phyloP scores from a whole-genome alignment of 1,140 invertebrate genomes.

The Megathymus violae region DNA sequence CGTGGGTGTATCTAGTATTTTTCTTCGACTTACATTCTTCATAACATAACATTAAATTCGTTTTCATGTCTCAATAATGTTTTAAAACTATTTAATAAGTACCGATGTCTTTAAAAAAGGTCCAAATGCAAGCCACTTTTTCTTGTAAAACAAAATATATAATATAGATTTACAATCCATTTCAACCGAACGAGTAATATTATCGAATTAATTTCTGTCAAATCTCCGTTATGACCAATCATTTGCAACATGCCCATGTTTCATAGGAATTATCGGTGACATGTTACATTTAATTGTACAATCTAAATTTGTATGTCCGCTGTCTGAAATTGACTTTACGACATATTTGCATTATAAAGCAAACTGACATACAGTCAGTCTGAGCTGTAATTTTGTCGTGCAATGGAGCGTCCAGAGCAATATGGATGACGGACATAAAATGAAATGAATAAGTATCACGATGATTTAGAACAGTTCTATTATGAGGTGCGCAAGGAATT shows the following conservation, averaged over 20 bases:
- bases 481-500: constrained; percentile 28
- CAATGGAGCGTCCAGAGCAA: constrained; percentile 66
- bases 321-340: constrained; percentile 59
- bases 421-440: constrained; percentile 58
- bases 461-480: constrained; percentile 59
- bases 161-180: too few species aligned
- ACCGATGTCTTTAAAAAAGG: too few species aligned
- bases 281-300: constrained; percentile 46
- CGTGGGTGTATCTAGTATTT: too few species aligned
- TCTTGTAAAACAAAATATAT: too few species aligned
- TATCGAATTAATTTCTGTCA: constrained; percentile 36
- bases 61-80: too few species aligned
- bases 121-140: too few species aligned
- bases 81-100: too few species aligned
- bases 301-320: constrained; percentile 57
- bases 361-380: constrained; percentile 56
- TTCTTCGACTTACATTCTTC: too few species aligned
- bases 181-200: constrained; percentile 3
- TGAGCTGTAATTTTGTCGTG: constrained; percentile 71
- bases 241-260: constrained; percentile 33
- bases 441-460: constrained; percentile 60
- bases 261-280: constrained; percentile 40
- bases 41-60: too few species aligned
- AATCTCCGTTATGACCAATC: constrained; percentile 26
- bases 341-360: constrained; percentile 69